A percentile compares a stretch with the other conserved stretches of the same genome.
These are phyloP conservation scores for Marmota monax DNA, from an alignment of 2,113 vertebrate species.

Conservation along the genomic window DNA sequence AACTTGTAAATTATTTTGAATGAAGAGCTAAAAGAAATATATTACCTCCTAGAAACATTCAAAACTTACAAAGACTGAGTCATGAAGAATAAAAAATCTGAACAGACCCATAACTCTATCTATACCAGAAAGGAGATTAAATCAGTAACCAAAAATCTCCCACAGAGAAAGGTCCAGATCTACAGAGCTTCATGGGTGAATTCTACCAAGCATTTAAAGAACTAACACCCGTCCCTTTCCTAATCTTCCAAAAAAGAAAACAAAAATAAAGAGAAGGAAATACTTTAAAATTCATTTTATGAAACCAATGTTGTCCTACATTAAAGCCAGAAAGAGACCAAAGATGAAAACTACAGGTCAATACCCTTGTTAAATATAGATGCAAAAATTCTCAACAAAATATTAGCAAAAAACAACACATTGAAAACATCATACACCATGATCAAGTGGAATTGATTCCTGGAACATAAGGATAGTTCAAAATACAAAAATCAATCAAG, in stretches of 20 bases:
- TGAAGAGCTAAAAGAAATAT: background rate
- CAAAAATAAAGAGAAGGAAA: too few species aligned
- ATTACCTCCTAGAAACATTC: background rate
- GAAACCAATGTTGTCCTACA: too few species aligned
- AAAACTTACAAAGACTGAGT: background rate
- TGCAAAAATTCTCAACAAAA: background rate
- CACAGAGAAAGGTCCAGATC: background rate
- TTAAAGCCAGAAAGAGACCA: background rate
- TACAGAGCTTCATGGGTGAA: background rate
- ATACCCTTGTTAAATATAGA: background rate
- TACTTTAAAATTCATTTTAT: too few species aligned
- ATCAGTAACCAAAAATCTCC: background rate
- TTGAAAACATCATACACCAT: background rate
- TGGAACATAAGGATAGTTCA: background rate
- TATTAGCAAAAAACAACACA: background rate
- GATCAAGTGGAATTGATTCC: background rate
- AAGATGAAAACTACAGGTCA: background rate
- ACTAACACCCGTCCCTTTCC: too few species aligned
- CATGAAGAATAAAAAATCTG: background rate
- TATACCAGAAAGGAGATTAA: background rate
- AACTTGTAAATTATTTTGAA: background rate
- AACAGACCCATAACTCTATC: background rate
- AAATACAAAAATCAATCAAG: background rate
- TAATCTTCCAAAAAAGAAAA: background rate
- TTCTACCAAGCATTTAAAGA: background rate